Evolutionary conservation across 2,888 invertebrate genomes (phyloP).

Genomic region (Capitulum mitella): DNA sequence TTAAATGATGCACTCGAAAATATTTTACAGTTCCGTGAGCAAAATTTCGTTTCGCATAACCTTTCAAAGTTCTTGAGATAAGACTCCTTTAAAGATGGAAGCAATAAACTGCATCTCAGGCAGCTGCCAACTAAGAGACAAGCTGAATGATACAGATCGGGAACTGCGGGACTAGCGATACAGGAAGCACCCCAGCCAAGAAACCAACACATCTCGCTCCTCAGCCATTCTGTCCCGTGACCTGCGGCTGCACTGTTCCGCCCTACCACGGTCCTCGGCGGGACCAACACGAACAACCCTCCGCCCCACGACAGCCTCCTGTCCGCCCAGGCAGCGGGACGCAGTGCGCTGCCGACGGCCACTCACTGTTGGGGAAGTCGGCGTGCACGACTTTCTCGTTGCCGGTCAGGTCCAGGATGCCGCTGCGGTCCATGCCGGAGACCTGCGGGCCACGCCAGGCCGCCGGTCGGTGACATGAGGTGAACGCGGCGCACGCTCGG

Average conservation of each 20-base stretch:
- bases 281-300: neutral
- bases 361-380: slow-evolving; percentile 23
- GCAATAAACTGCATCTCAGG: no score
- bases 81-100: no score
- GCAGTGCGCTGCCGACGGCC: neutral
- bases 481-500: neutral
- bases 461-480: neutral
- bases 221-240: no score
- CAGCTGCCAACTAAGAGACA: no score
- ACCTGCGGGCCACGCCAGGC: neutral
- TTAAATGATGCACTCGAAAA: neutral
- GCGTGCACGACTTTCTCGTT: neutral
- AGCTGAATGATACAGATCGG: no score
- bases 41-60: neutral
- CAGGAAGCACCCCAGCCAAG: no score
- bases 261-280: no score
- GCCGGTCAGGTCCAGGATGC: neutral
- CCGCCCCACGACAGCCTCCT: neutral
- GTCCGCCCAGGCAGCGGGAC: neutral
- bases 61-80: no score
- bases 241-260: no score
- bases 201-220: no score
- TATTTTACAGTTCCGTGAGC: neutral
- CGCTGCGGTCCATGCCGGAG: neutral
- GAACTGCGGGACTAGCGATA: no score